phyloP scores from a whole-genome alignment of 2,888 invertebrate species.

The Ochlodes sylvanus region DNA sequence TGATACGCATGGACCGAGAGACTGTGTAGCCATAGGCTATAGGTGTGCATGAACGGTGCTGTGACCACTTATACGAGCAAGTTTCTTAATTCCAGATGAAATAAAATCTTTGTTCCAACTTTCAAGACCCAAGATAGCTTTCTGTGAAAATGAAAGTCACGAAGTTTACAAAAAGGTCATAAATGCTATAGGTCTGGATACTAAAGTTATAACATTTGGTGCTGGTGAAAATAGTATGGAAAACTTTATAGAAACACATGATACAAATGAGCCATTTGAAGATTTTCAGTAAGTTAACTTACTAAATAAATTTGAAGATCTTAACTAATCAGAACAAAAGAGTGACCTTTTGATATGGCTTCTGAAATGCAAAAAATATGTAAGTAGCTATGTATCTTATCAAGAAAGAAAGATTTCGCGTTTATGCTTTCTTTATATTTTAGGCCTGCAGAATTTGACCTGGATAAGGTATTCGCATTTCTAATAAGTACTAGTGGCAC shows the following conservation, averaged over 20 bases:
- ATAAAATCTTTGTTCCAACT: conserved; percentile 56
- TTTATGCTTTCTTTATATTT: conserved; percentile 36
- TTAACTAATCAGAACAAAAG: too few species aligned
- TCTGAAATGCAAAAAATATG: too few species aligned
- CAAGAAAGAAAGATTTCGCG: too few species aligned
- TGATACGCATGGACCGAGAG: too few species aligned
- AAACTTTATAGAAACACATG: conserved; percentile 51
- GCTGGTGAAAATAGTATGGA: conserved; percentile 52
- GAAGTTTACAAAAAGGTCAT: conserved; percentile 49
- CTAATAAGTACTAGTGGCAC: conserved; percentile 68
- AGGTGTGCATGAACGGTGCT: too few species aligned
- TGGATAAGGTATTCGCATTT: conserved; percentile 57
- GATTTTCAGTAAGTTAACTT: conserved; percentile 63
- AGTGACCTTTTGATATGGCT: not conserved
- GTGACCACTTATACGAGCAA: too few species aligned
- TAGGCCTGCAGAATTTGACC: conserved; percentile 61
- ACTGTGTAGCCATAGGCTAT: too few species aligned
- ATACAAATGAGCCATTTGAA: conserved; percentile 46
- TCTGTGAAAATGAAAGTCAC: conserved; percentile 55
- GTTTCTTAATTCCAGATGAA: conserved; percentile 55
- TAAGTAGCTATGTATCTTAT: too few species aligned
- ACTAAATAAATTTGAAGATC: too few species aligned
- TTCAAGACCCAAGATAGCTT: conserved; percentile 58
- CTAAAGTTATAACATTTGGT: conserved; percentile 55
- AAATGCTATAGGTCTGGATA: conserved; percentile 50